Evolutionary conservation across 2,888 invertebrate genomes (phyloP), one percentile per base, ranked within the genome.

Genomic region (Alsophila aescularia): DNA sequence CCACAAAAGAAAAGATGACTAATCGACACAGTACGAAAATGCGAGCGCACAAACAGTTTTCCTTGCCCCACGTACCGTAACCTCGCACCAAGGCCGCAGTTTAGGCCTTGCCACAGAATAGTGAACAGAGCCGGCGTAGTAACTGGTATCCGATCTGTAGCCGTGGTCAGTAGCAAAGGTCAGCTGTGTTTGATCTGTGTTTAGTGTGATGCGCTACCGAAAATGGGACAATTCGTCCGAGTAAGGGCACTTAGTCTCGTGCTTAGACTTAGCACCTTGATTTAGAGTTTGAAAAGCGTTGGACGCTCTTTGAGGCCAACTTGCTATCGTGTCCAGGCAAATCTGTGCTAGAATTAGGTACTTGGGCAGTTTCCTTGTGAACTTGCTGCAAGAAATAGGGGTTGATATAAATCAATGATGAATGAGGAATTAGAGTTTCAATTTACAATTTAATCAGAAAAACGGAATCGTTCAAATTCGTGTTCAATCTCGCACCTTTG

Each of bases 1-100:
- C 34, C 14, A 12, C n/a, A 29, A 10, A 29, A 36, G 13, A 35
- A 41, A 12, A n/a, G 13, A 32, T 39, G 39, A 37, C 14, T 36
- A 36, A 50, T 10, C 13, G 15, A 5, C 14, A 18, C 16, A 27
- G 35, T 18, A 51, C 29, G 3, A 24, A 7, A 44, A 52, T 35
- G 15, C 37, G 37, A 34, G 18, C 41, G 37, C 29, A 6, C 16
- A 31, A 16, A n/a, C 16, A 3, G 37, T 14, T 42, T 52, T 41
- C 36, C 36, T 42, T n/a, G 41, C 21, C 24, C n/a, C 24, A 5
- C 14, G 29, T 12, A 1, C 8, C 24, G 36, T 32, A 34, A 49
- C 60, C 55, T 62, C 52, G 56, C 29, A 16, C 41, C 47, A 52
- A 60, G 60, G 62, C 36, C 52, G 49, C 21, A 43, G 54, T 48